Base-by-base conservation (phyloP, 2,797 vertebrate genomes). In the Pseudomugil tenellus region DNA sequence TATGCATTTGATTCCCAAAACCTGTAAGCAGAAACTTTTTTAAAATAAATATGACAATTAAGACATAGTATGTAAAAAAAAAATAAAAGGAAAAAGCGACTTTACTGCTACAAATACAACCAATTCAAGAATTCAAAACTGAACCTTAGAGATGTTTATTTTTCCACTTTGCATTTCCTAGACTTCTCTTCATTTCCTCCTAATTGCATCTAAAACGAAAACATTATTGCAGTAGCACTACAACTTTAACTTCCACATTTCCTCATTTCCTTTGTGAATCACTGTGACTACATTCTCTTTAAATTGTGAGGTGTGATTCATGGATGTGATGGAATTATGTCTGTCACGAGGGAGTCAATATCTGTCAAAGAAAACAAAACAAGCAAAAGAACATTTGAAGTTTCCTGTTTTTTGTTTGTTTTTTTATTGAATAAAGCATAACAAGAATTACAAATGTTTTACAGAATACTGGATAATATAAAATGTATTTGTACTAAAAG, bases 341-440 rank as follows among this genome's bases (percentile, higher is more conserved):
- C 2, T 5, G 21, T 67, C n/a, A 48, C 16, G 10, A 29, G 14
- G 0, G 11, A 3, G 4, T 70, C n/a, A 57, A 0, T 11, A 21
- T 35, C 35, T 53, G 0, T 16, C 49, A 1, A 49, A 1, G 12
- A 9, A 49, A 48, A 48, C 13, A 14, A 13, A 51, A 26, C 26
- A 52, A 26, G 2, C 48, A 6, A 11, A 12, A 14, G 49, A 12
- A 3, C 13, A 12, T 25, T 28, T 52, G 16, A 25, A 28, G 7
- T 2, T 39, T 43, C 19, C 1, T 6, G 3, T 10, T 21, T 49
- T 49, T 16, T 26, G 2, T 46, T 29, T 26, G 2, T 46, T 29
- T 32, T 53, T 92, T 91, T 90, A 91, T 83, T 92, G 79, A 87
- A 83, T 69, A 80, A 89, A 85, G 86, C 74, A 80, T 77, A 73